Percentiles rank a stretch among this genome's conserved stretches.
phyloP scores from a whole-genome alignment of 1,140 invertebrate genomes.

The Hycleus phaleratus region DNA sequence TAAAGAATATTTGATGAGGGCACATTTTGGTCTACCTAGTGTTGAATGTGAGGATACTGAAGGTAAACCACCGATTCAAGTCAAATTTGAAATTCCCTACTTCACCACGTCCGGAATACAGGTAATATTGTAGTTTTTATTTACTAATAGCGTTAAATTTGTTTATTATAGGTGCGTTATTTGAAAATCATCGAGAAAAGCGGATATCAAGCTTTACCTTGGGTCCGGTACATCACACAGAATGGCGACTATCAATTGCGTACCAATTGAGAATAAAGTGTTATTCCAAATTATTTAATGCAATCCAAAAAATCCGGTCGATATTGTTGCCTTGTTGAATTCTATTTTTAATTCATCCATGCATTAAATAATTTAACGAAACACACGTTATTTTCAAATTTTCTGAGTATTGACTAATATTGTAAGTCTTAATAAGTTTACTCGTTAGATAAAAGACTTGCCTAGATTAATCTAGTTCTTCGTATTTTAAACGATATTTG shows the following conservation, averaged over 20 bases:
- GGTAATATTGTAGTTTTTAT: conserved; percentile 41
- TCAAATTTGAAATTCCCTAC: conserved; percentile 99
- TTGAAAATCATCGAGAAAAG: conserved; percentile 99
- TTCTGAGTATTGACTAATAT: no score
- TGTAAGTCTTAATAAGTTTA: no score
- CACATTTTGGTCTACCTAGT: conserved; percentile 97
- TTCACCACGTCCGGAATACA: conserved; percentile 99
- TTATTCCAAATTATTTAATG: no score
- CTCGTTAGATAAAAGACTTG: no score
- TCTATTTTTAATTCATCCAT: no score
- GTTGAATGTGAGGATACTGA: conserved; percentile 93
- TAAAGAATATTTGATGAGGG: conserved; percentile 98
- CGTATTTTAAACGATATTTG: no score
- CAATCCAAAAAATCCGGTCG: no score
- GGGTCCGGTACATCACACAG: conserved; percentile 99
- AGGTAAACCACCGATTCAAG: conserved; percentile 96
- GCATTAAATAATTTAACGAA: no score
- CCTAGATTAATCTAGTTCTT: no score
- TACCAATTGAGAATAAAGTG: conserved; percentile 61
- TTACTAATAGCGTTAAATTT: neutral
- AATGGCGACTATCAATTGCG: conserved; percentile 98
- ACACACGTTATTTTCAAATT: no score
- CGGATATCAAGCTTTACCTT: conserved; percentile 97
- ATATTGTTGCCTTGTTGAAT: no score
- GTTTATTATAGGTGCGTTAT: conserved; percentile 67